Evolutionary conservation across 2,113 vertebrate species (phyloP).

Genomic region (Pangasianodon hypophthalmus): DNA sequence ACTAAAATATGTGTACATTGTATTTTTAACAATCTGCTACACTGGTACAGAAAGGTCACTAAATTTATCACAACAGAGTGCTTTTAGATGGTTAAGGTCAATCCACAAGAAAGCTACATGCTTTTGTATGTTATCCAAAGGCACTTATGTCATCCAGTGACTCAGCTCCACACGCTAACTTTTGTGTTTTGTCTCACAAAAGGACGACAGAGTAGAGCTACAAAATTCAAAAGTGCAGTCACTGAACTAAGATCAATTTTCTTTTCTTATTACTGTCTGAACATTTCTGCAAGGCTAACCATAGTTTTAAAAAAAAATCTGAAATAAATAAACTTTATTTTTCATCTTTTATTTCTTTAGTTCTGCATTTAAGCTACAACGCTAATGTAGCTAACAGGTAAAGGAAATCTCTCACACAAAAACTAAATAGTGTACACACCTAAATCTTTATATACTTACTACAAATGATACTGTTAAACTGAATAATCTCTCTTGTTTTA

Average conservation of each 20-base stretch:
- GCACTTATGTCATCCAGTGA: slow-evolving; percentile 3
- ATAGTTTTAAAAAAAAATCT: background rate
- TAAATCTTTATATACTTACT: background rate
- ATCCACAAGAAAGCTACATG: slow-evolving; percentile 3
- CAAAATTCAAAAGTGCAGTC: background rate
- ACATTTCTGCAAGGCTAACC: background rate
- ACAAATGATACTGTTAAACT: background rate
- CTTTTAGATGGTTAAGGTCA: slow-evolving; percentile 4
- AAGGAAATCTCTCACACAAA: background rate
- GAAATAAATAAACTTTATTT: background rate
- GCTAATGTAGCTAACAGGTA: background rate
- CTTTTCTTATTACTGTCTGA: background rate
- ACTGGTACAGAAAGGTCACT: background rate
- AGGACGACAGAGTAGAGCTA: background rate
- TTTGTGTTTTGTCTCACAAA: slow-evolving; percentile 19
- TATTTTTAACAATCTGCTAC: background rate
- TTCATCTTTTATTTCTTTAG: background rate
- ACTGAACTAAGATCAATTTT: background rate
- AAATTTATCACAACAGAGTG: background rate
- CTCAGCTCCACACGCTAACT: background rate
- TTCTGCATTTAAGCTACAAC: background rate
- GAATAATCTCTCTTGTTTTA: background rate
- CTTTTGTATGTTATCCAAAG: slow-evolving; percentile 34
- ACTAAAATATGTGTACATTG: background rate
- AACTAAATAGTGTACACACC: background rate